Conservation (phyloP, 2,113 vertebrate species). For the Scartelaos histophorus region DNA sequence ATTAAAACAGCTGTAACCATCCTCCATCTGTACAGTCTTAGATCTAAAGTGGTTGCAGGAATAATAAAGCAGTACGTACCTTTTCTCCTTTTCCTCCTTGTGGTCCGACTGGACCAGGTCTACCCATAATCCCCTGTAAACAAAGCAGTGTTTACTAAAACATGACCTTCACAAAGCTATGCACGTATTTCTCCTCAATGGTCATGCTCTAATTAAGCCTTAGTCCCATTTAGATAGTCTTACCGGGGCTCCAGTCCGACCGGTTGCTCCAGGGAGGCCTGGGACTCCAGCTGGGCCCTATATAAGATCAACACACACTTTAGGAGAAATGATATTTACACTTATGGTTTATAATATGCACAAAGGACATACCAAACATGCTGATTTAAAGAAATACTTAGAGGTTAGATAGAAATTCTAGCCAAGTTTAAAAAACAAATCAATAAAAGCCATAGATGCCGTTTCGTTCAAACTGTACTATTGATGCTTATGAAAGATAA, state of each 20-base stretch:
- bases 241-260: conserved; percentile 84
- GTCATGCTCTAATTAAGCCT: conserved; percentile 6
- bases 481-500: background rate
- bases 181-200: background rate
- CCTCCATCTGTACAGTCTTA: background rate
- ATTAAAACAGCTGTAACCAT: background rate
- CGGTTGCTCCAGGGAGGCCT: conserved; percentile 83
- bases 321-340: conserved; percentile 2
- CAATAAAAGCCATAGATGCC: too few relatives aligned
- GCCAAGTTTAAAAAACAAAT: too few relatives aligned
- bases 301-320: conserved; percentile 7
- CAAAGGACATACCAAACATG: background rate
- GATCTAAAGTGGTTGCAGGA: background rate
- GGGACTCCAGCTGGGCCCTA: conserved; percentile 87
- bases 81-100: conserved; percentile 75
- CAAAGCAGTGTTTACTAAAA: conserved; percentile 24
- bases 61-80: background rate
- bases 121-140: conserved; percentile 87
- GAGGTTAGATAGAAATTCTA: background rate
- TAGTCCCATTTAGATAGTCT: conserved; percentile 49
- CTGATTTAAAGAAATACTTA: background rate
- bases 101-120: conserved; percentile 81
- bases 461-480: background rate
- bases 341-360: background rate
- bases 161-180: background rate